These are phyloP conservation scores for Strigamia transsilvanica DNA, from an alignment of 2,888 invertebrate genomes.

Conservation along the genomic window DNA sequence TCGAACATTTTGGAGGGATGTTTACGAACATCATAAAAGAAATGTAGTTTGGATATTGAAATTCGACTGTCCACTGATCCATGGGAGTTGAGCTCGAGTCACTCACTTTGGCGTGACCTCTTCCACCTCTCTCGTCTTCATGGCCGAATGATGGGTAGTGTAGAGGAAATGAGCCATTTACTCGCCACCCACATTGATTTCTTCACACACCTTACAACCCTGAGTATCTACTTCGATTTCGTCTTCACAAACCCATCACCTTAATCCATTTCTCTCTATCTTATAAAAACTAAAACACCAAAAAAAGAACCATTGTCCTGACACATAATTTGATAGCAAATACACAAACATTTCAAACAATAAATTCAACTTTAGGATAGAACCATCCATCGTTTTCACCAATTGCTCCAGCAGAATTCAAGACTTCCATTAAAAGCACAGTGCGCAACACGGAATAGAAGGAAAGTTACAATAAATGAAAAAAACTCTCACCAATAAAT, in stretches of 20 bases:
- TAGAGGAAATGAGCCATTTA: slow-evolving; percentile 44
- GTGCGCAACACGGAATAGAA: no score
- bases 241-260: slow-evolving; percentile 34
- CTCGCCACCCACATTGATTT: slow-evolving; percentile 38
- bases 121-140: slow-evolving; percentile 44
- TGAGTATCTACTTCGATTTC: slow-evolving; percentile 36
- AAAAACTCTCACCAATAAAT: background rate
- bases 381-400: no score
- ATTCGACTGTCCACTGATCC: slow-evolving; percentile 42
- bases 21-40: slow-evolving; percentile 26
- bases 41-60: slow-evolving; percentile 23
- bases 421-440: no score
- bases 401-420: no score
- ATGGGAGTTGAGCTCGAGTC: slow-evolving; percentile 31
- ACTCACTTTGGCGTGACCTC: slow-evolving; percentile 38
- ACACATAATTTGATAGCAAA: background rate
- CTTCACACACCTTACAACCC: slow-evolving; percentile 40
- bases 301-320: no score
- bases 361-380: no score
- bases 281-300: no score
- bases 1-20: background rate
- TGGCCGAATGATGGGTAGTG: slow-evolving; percentile 44
- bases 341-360: slow-evolving; percentile 11
- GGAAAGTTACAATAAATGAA: no score
- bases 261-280: slow-evolving; percentile 22